Evolutionary conservation across 2,797 vertebrate genomes (phyloP).

Genomic region (Notoglanidium macrostoma): DNA sequence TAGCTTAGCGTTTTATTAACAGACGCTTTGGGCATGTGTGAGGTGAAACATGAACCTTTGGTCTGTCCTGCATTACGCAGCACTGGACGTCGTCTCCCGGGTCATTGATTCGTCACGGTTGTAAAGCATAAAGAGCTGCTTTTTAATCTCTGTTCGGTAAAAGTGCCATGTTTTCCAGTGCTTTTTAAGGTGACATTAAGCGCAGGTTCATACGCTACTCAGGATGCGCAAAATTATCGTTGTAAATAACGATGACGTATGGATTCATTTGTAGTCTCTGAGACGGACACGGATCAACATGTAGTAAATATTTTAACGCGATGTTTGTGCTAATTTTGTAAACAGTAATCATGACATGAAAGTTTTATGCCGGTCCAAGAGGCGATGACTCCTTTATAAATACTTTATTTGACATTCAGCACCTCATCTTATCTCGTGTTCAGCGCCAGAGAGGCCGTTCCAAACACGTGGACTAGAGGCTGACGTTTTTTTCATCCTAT

Average conservation of each 20-base stretch:
- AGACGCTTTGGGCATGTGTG: conserved; percentile 11
- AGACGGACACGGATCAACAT: background rate
- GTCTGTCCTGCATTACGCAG: conserved; percentile 55
- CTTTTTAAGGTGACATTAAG: background rate
- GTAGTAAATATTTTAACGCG: background rate
- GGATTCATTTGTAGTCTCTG: background rate
- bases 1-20: no score
- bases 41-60: conserved; percentile 45
- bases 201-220: background rate
- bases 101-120: conserved; percentile 25
- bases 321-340: background rate
- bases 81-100: conserved; percentile 17
- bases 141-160: background rate
- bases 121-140: background rate
- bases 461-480: no score
- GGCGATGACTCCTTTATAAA: background rate
- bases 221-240: background rate
- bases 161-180: background rate
- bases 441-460: background rate
- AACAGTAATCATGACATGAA: background rate
- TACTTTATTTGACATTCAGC: background rate
- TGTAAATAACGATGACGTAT: background rate
- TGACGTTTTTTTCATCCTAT: no score
- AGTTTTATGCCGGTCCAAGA: background rate
- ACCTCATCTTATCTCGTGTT: background rate